A percentile compares a stretch with the other conserved stretches of the same genome.
phyloP scores from a whole-genome alignment of 1,140 invertebrate genomes.

The Eriocheir sinensis region DNA sequence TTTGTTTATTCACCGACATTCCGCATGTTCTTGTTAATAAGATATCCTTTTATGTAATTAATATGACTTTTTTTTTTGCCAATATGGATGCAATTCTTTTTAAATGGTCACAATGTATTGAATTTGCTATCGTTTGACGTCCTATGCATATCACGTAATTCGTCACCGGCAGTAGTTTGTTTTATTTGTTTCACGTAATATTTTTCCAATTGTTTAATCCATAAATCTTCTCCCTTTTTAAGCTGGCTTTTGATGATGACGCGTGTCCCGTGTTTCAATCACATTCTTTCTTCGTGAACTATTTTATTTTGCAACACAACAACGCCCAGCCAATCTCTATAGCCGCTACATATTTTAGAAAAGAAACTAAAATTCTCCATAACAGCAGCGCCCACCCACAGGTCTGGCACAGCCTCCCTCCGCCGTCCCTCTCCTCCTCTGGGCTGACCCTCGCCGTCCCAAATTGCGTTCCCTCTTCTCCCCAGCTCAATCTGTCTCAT shows the following conservation, averaged over 20 bases:
- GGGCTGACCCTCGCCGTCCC: neutral
- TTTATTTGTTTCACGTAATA: neutral
- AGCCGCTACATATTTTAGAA: neutral
- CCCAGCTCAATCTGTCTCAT: conserved; percentile 25
- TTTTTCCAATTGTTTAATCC: neutral
- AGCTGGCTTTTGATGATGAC: neutral
- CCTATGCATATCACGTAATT: neutral
- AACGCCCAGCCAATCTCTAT: neutral
- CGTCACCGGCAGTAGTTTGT: neutral
- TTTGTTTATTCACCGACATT: too few relatives aligned
- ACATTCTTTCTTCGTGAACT: neutral
- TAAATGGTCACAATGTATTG: too few relatives aligned
- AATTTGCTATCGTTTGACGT: neutral
- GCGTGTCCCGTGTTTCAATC: neutral
- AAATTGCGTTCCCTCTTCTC: conserved; percentile 41
- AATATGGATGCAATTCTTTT: too few relatives aligned
- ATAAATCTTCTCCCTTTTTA: neutral
- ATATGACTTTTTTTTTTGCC: too few relatives aligned
- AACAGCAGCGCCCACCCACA: neutral
- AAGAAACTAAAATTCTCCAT: conserved; percentile 3
- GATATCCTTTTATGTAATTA: too few relatives aligned
- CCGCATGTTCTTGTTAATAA: too few relatives aligned
- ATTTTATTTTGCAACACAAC: neutral
- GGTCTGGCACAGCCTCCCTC: neutral
- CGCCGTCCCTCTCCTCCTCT: neutral